A percentile compares a stretch with the other conserved stretches of the same genome.
phyloP scores from a whole-genome alignment of 2,113 vertebrate genomes.

The Aix galericulata region DNA sequence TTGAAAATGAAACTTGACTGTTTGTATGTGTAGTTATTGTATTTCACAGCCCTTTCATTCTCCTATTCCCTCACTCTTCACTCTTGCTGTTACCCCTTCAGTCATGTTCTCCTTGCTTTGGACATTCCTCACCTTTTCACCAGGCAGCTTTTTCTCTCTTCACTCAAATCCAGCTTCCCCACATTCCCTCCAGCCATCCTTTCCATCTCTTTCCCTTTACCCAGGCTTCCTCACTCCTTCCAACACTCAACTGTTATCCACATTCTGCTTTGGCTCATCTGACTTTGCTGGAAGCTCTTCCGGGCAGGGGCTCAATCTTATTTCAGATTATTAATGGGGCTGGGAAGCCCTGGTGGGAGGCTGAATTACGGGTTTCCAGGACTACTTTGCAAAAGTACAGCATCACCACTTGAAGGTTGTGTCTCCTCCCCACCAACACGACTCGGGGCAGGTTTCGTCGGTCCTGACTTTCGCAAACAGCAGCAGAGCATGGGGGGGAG shows the following conservation, averaged over 20 bases:
- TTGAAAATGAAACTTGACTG: neutral
- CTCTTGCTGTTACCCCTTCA: neutral
- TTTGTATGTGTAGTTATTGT: neutral
- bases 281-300: neutral
- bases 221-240: neutral
- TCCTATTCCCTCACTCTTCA: neutral
- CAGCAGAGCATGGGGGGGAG: neutral
- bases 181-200: neutral
- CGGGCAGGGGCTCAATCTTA: neutral
- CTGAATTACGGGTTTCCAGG: neutral
- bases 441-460: accelerated
- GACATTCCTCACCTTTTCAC: neutral
- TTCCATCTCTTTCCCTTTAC: neutral
- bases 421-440: neutral
- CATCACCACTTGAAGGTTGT: neutral
- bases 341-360: neutral
- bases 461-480: neutral
- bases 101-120: neutral
- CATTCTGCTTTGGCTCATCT: neutral
- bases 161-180: neutral
- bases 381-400: neutral
- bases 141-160: neutral
- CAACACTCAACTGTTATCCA: neutral
- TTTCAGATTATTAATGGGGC: constrained; percentile 2
- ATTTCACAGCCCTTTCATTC: neutral